A percentile compares a stretch with the other conserved stretches of the same genome.
phyloP scores from a whole-genome alignment of 2,113 vertebrate genomes.

The Eulemur macaco region DNA sequence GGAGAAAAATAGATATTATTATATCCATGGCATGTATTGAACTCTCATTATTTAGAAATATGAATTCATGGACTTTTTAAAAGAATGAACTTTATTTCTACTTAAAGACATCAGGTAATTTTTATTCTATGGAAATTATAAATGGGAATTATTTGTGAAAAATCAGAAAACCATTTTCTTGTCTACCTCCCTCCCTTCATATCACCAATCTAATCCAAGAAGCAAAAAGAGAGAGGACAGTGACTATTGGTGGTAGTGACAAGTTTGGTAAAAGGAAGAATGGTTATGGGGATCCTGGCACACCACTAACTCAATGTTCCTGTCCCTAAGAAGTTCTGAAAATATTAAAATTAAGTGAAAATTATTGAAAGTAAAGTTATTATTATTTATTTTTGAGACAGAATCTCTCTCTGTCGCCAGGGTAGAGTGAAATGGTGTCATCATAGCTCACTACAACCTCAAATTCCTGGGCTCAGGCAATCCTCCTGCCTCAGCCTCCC shows the following conservation, averaged over 20 bases:
- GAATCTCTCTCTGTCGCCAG: too few species aligned
- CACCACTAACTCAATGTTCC: neutral
- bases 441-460: too few species aligned
- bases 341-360: constrained; percentile 26
- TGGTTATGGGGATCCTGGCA: neutral
- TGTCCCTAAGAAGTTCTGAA: neutral
- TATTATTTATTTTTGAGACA: too few species aligned
- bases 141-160: neutral
- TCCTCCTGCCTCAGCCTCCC: too few species aligned
- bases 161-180: neutral
- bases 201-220: neutral
- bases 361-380: neutral
- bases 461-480: too few species aligned
- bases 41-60: constrained; percentile 2
- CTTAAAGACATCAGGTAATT: constrained; percentile 19
- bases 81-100: constrained; percentile 22
- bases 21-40: neutral
- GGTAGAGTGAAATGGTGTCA: too few species aligned
- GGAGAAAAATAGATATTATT: neutral
- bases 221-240: neutral
- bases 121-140: neutral
- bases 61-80: constrained; percentile 23
- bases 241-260: neutral
- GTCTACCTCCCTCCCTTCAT: neutral
- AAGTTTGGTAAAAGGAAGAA: neutral